Evolutionary conservation across 2,888 invertebrate species (phyloP), one percentile per base, ranked within the genome.

Genomic region (Oscheius myriophilus): DNA sequence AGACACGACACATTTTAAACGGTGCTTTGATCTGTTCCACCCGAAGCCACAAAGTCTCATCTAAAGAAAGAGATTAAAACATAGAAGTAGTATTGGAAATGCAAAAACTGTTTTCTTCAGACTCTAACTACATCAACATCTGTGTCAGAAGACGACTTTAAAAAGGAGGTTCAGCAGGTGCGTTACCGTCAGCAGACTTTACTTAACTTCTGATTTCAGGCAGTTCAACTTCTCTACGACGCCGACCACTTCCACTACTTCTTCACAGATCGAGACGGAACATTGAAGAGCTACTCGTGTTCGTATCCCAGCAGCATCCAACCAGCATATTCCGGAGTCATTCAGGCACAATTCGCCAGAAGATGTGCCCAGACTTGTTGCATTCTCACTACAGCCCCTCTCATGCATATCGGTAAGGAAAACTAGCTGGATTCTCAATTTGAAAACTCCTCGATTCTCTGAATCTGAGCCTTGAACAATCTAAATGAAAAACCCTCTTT

Each of bases 201-300:
- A 12, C 11, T 43, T 11, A n/a, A 46, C 46, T 6, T 11, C 4
- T 21, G 6, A 46, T 51, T 73, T 61, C 51, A 74, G 59, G 80
- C 83, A 3, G 82, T 82, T 21, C 82, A 84, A 14, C 69, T 82
- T 33, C 75, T 86, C 61, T 76, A 75, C 46, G 72, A 76, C 33
- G 86, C 83, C 51, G 86, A 86, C 62, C 86, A 86, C 58, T 86
- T 87, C 75, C 80, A 85, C 64, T 86, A 79, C 68, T 86, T 86
- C 75, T 86, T 86, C 78, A 86, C 86, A 11, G 86, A 78, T 57
- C 57, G 78, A 18, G 86, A 86, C 58, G 86, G 86, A 42, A 86
- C 86, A 9, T 72, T 86, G 41, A 86, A 86, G 65, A 78, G 81
- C 33, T 87, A 86, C 70, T 77, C 81, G 9, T 87, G 86, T 71